phyloP scores from a whole-genome alignment of 2,113 vertebrate genomes.

The Poeciliopsis prolifica region DNA sequence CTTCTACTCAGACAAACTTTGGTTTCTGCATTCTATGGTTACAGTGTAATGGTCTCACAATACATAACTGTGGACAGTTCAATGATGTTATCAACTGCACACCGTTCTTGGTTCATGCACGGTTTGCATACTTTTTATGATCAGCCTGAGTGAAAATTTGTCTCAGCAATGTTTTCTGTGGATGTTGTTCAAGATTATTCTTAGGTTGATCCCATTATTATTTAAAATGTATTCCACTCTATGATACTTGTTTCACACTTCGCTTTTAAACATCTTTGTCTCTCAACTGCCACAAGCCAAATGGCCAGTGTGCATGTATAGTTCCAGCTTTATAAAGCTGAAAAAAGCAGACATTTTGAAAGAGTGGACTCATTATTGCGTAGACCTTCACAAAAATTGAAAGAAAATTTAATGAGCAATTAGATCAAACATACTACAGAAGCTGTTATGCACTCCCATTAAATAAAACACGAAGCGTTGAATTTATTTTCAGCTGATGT shows the following conservation, averaged over 20 bases:
- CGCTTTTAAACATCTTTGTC: slow-evolving; percentile 1
- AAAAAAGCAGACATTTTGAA: slow-evolving; percentile 41
- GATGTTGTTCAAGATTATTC: slow-evolving; percentile 11
- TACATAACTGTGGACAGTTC: slow-evolving; percentile 5
- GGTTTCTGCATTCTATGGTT: slow-evolving; percentile 9
- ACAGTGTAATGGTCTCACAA: slow-evolving; percentile 31
- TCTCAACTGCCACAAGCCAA: neutral
- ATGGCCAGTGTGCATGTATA: neutral
- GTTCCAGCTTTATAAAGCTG: neutral
- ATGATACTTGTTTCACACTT: slow-evolving; percentile 4
- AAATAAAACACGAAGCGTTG: slow-evolving; percentile 34
- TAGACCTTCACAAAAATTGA: slow-evolving; percentile 41
- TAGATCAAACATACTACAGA: slow-evolving; percentile 29
- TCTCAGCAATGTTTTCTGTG: slow-evolving; percentile 2
- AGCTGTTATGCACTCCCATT: slow-evolving; percentile 38
- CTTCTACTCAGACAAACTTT: slow-evolving; percentile 15
- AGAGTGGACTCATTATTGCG: slow-evolving; percentile 57
- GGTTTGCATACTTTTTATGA: slow-evolving; percentile 17
- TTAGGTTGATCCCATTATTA: neutral
- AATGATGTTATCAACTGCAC: neutral
- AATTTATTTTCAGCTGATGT: slow-evolving; percentile 31
- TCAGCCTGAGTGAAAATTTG: slow-evolving; percentile 13
- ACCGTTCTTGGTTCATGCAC: slow-evolving; percentile 20
- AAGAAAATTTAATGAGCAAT: slow-evolving; percentile 63
- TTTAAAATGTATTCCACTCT: neutral